Evolutionary conservation across 2,113 vertebrate genomes (phyloP).

Genomic region (Mellivora capensis): DNA sequence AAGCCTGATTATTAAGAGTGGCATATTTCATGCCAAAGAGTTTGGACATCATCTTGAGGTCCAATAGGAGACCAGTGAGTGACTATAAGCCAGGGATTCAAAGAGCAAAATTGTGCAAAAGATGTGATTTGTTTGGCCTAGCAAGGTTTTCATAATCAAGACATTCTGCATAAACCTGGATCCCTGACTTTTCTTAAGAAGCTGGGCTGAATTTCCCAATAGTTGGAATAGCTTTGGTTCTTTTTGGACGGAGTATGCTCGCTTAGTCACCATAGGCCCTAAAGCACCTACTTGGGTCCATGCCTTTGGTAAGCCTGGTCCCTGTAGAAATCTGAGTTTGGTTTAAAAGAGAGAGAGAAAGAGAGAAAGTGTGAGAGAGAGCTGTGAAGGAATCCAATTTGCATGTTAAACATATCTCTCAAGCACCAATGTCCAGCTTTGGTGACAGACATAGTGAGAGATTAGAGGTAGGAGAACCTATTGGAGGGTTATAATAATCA

Average conservation of each 20-base stretch:
- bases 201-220: background rate
- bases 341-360: background rate
- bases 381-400: conserved; percentile 49
- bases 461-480: background rate
- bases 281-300: background rate
- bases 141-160: background rate
- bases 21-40: background rate
- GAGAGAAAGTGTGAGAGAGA: background rate
- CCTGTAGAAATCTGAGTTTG: conserved; percentile 9
- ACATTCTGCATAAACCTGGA: background rate
- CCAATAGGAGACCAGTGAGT: background rate
- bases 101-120: background rate
- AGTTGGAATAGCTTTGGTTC: background rate
- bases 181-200: background rate
- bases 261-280: background rate
- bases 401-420: conserved; percentile 42
- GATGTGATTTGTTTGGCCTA: background rate
- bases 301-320: background rate
- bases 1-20: background rate
- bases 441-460: background rate
- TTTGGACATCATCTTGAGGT: background rate
- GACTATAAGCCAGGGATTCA: background rate
- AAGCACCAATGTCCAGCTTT: background rate
- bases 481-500: background rate
- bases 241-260: background rate